Evolutionary conservation across 2,113 vertebrate species (phyloP), one percentile per base, ranked within the genome.

Genomic region (Cariama cristata): DNA sequence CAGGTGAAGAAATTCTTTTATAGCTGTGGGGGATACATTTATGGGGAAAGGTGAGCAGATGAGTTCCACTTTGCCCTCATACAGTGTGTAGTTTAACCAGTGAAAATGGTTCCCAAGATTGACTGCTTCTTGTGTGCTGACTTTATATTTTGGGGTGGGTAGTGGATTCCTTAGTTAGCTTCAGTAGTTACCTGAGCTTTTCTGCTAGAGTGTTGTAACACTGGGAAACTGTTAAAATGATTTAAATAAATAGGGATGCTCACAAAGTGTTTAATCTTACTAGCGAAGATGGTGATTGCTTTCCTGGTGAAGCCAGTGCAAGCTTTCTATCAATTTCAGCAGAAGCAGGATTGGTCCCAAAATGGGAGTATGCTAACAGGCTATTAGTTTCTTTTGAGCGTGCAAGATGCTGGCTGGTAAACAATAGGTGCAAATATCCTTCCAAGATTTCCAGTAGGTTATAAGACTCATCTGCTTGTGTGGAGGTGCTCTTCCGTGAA

Each of bases 131-230:
- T 88, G 95, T 95, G 94, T 96, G 77, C 86, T 86, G 89, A 79
- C 74, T 94, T 86, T 69, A 45, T 92, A 85, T 95, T 97, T 96
- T 77, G 94, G 75, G 73, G 77, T 87, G 88, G 38, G 62, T 85
- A 74, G 88, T 77, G 56, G 84, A 76, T 97, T 85, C 84, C 90
- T 95, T 94, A 96, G 94, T 93, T 97, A 93, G 91, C 86, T 91
- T 87, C 87, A 85, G 91, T 95, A 96, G 96, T 97, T 96, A 93
- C 90, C 87, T 94, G 77, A 96, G 93, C 94, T 95, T 97, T 96
- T 90, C 93, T 97, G 80, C 89, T 97, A 96, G 81, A 71, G 67
- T 80, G 67, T 95, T 88, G 81, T 93, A 81, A 79, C 88, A 69
- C 58, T 94, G 86, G 71, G 90, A 94, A 79, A 44, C 85, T 86